These are phyloP conservation scores for Tragelaphus strepsiceros DNA, from an alignment of 2,113 vertebrate species.

Conservation along the genomic window DNA sequence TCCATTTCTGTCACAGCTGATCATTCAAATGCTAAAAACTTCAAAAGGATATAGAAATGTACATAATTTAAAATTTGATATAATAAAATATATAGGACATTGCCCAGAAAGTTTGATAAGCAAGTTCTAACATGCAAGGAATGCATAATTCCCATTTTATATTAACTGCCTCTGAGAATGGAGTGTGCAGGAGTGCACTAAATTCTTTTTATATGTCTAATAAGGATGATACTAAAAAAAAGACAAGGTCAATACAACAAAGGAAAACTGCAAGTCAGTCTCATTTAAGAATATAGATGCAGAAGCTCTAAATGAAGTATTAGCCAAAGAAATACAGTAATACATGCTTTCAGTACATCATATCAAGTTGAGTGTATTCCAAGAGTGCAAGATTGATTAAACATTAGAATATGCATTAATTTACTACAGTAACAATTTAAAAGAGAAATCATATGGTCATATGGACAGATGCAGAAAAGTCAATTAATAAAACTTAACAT, in stretches of 20 bases:
- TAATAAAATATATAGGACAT: not conserved
- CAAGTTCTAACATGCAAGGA: not conserved
- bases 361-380: not conserved
- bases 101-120: not conserved
- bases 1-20: not conserved
- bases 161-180: not conserved
- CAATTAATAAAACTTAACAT: not conserved
- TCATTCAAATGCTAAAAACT: not conserved
- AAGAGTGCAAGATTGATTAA: not conserved
- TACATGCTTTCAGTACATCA: not conserved
- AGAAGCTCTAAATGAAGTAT: slow-evolving; percentile 18
- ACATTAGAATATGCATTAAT: not conserved
- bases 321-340: not conserved
- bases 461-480: not conserved
- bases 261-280: not conserved
- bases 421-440: not conserved
- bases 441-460: not conserved
- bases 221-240: not conserved
- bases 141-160: not conserved
- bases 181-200: not conserved
- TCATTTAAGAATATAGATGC: not conserved
- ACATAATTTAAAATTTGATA: not conserved
- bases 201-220: not conserved
- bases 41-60: not conserved
- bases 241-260: not conserved